phyloP scores from a whole-genome alignment of 2,113 vertebrate species.

The Microtus pennsylvanicus region DNA sequence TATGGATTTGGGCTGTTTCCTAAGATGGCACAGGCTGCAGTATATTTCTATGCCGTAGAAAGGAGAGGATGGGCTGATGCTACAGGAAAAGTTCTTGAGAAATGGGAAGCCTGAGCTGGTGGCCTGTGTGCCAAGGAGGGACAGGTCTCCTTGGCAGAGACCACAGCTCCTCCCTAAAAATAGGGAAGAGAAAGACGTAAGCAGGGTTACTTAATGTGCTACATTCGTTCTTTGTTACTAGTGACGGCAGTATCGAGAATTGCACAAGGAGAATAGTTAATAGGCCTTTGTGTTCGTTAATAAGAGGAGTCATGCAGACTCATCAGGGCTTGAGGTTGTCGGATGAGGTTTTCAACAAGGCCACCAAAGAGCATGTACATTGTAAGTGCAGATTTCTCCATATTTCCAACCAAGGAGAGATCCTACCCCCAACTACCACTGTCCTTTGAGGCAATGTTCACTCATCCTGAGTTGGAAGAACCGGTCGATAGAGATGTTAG shows the following conservation, averaged over 20 bases:
- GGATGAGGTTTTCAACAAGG: constrained; percentile 20
- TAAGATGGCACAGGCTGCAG: background rate
- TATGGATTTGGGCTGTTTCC: background rate
- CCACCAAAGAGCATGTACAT: background rate
- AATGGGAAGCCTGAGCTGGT: background rate
- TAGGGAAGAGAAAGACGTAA: background rate
- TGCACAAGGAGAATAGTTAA: background rate
- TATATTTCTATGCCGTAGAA: background rate
- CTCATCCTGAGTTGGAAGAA: background rate
- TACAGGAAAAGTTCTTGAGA: background rate
- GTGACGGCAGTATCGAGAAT: background rate
- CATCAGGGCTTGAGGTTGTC: constrained; percentile 4
- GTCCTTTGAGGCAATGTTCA: background rate
- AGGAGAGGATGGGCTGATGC: background rate
- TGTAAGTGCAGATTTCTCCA: background rate
- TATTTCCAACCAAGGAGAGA: background rate
- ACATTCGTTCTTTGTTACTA: constrained; percentile 22
- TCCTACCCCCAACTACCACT: background rate
- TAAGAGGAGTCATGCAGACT: constrained; percentile 15
- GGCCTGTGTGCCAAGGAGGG: background rate
- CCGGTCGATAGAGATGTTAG: background rate
- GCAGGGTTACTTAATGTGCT: background rate
- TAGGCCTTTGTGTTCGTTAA: constrained; percentile 38
- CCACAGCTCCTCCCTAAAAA: background rate
- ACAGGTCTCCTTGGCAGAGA: background rate